These are phyloP conservation scores for Acyrthosiphon pisum DNA, from an alignment of 1,140 invertebrate genomes.

Conservation along the genomic window DNA sequence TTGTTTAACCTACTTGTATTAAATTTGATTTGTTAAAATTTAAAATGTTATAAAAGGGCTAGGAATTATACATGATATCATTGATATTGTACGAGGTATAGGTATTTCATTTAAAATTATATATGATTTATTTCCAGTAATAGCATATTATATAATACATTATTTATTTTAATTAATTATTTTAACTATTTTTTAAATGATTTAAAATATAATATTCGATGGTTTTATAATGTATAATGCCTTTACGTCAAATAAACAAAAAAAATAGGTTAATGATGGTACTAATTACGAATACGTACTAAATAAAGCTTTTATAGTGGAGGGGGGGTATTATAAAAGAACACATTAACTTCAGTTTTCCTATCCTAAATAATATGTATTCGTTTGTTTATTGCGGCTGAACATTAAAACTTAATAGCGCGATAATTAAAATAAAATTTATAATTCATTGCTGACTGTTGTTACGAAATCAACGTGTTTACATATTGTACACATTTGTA, in stretches of 20 bases:
- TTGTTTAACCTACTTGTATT: neutral
- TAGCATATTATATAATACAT: neutral
- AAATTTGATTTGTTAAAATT: neutral
- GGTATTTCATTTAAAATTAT: too few species aligned
- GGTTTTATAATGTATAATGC: too few species aligned
- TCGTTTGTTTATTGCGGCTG: neutral
- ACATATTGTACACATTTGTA: conserved; percentile 22
- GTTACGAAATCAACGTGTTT: conserved; percentile 45
- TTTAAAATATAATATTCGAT: neutral
- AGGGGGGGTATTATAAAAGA: neutral
- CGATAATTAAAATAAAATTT: neutral
- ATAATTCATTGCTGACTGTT: neutral
- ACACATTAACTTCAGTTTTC: neutral
- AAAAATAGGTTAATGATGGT: too few species aligned
- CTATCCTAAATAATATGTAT: neutral
- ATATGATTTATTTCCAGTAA: neutral
- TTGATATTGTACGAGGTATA: too few species aligned
- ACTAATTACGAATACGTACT: too few species aligned
- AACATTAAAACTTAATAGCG: neutral
- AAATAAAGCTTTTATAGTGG: too few species aligned
- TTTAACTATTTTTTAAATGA: neutral
- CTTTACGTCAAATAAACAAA: too few species aligned
- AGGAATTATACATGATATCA: too few species aligned
- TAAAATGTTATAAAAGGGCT: too few species aligned
- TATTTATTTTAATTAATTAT: neutral